Conservation (phyloP, 2,113 vertebrate species). For the Centropus bengalensis region DNA sequence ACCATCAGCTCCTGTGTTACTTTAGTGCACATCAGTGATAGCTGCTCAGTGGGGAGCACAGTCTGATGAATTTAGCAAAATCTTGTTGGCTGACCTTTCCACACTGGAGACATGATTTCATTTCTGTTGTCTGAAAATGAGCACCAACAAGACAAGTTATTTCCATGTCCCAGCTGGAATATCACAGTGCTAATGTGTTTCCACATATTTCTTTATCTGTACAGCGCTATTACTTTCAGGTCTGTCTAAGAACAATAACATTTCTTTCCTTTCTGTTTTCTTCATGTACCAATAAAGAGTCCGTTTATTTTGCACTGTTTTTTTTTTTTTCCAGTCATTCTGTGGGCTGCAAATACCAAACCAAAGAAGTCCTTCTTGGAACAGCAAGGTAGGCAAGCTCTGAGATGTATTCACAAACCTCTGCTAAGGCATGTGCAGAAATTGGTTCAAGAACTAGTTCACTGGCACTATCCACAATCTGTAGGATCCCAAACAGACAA, state of each 20-base stretch:
- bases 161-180: conserved; percentile 57
- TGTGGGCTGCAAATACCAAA: not conserved
- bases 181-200: conserved; percentile 6
- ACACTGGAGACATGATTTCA: conserved; percentile 65
- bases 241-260: conserved; percentile 37
- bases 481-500: not conserved
- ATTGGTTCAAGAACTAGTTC: conserved; percentile 17
- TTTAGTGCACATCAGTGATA: not conserved
- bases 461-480: not conserved
- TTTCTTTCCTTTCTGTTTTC: conserved; percentile 5
- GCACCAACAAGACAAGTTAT: conserved; percentile 57
- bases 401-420: not conserved
- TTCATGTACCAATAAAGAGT: not conserved
- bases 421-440: not conserved
- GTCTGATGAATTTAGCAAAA: conserved; percentile 68
- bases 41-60: conserved; percentile 1
- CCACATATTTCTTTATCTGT: conserved; percentile 48
- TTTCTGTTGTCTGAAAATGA: conserved; percentile 68
- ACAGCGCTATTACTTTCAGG: not conserved
- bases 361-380: not conserved
- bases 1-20: conserved; percentile 2
- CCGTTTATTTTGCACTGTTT: not conserved
- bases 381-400: not conserved
- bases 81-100: conserved; percentile 64
- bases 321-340: not conserved